A percentile compares a stretch with the other conserved stretches of the same genome.
phyloP scores from a whole-genome alignment of 2,888 invertebrate species.

The Palloptera scutellata region DNA sequence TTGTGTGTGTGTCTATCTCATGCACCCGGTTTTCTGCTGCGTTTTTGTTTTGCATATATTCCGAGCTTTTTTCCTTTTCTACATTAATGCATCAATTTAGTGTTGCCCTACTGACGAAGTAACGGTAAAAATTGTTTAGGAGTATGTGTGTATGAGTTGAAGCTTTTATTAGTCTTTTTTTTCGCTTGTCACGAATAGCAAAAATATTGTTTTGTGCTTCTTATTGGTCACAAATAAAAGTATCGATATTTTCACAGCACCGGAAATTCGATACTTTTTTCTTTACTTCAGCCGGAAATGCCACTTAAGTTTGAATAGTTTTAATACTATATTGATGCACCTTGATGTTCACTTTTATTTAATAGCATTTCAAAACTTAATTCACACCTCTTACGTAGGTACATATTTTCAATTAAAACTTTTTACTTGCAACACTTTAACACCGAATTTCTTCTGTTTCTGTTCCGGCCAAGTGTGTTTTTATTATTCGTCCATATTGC shows the following conservation, averaged over 20 bases:
- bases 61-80: neutral
- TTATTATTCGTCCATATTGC: constrained; percentile 31
- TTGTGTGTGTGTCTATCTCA: neutral
- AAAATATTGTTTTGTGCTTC: too few relatives aligned
- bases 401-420: neutral
- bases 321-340: too few relatives aligned
- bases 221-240: too few relatives aligned
- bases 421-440: too few relatives aligned
- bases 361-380: neutral
- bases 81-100: neutral
- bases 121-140: neutral
- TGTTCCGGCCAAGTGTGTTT: neutral
- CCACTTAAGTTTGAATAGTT: too few relatives aligned
- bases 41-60: neutral
- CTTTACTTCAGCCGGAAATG: too few relatives aligned
- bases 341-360: too few relatives aligned
- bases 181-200: too few relatives aligned
- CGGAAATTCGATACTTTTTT: too few relatives aligned
- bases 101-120: too few relatives aligned
- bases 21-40: constrained; percentile 4
- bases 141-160: neutral
- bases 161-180: too few relatives aligned
- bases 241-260: too few relatives aligned
- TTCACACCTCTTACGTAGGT: neutral
- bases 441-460: neutral